A percentile compares a stretch with the other conserved stretches of the same genome.
Conservation (phyloP, 64 coral and sea anemone species). For the Stichodactyla helianthus region DNA sequence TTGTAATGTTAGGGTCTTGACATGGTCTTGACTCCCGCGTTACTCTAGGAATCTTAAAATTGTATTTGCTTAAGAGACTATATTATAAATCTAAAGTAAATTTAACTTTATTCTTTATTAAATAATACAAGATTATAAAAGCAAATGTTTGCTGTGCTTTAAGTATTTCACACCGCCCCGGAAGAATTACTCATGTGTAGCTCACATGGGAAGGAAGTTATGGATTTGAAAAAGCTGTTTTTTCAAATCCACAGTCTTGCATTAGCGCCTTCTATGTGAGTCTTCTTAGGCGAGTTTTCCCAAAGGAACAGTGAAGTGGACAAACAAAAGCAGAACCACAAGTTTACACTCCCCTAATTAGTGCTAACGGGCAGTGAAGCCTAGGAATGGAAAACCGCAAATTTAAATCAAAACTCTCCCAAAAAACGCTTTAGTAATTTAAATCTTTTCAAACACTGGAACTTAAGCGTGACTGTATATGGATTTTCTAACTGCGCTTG, state of each 20-base stretch:
- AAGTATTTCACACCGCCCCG: constrained; percentile 14
- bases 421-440: not conserved
- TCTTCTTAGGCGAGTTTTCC: constrained; percentile 6
- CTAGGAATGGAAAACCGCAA: not conserved
- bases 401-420: not conserved
- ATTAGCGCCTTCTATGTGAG: constrained; percentile 9
- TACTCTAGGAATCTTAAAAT: not conserved
- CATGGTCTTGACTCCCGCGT: not conserved
- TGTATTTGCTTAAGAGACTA: constrained; percentile 6
- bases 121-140: constrained; percentile 20
- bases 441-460: not conserved
- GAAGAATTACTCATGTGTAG: not conserved
- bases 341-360: not conserved
- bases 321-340: not conserved
- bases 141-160: constrained; percentile 6
- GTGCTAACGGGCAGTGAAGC: not conserved
- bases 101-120: constrained; percentile 20
- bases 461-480: not conserved
- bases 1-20: not conserved
- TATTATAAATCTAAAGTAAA: constrained; percentile 18
- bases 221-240: not conserved
- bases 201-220: not conserved
- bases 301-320: not conserved
- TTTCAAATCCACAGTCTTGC: not conserved
- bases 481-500: not conserved